Base-by-base conservation (phyloP, 2,888 invertebrate species). In the Drosophila gaucha region DNA sequence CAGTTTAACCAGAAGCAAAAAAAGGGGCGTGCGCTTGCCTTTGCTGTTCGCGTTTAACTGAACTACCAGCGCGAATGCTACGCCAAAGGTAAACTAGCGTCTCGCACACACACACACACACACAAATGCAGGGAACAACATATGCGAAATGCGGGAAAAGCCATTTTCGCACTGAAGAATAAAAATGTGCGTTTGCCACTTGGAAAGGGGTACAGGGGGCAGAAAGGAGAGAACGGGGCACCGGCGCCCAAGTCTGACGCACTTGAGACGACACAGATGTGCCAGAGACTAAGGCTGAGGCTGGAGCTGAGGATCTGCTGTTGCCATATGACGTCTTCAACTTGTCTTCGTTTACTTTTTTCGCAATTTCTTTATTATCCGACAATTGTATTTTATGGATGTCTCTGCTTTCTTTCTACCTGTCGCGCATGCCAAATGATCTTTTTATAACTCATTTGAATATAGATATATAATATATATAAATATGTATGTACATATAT, bases 41-140 rank as follows among this genome's bases (percentile, higher is more conserved):
- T 51, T 58, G 36, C 72, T 72, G 83, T 68, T 86, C 63, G 79
- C 75, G 67, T 46, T 56, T 59, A 63, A 87, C 87, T 87, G 77
- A 87, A 80, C 72, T 78, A 49, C 70, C 70, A 47, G 54, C 46
- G 54, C 65, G 39, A 65, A 26, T 67, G 65, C 68, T 56, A 58
- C 55, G 24, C 39, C 62, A 46, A 70, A 88, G 70, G 85, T 88
- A 85, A 86, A 80, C 83, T 85, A 64, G 41, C 47, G 55, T 33
- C 38, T 30, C 33, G 26, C 35, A n/a, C 52, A 58, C 57, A 60
- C 46, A 43, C 24, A 49, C 41, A 47, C 35, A 55, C 26, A 57
- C 28, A 50, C 39, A 20, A 14, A 24, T 12, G 14, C 20, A 35
- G 16, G 18, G 20, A 28, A 12, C 18, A n/a, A 24, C 8, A 36